Base-by-base conservation (phyloP, 2,888 invertebrate species). In the Chrysina gloriosa region DNA sequence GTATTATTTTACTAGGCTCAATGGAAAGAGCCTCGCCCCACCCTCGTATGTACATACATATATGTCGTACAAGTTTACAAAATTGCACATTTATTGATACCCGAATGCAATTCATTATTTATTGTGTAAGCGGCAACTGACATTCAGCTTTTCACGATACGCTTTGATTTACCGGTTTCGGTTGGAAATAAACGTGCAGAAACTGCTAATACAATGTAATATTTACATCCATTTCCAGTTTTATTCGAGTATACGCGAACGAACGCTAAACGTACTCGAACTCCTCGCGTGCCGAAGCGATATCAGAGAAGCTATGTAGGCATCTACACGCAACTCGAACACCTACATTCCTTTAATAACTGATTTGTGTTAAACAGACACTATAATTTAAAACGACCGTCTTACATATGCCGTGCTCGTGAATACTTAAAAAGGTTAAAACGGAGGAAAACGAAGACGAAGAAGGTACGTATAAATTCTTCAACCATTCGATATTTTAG, bases 271-370 rank as follows among this genome's bases (percentile, higher is more conserved):
- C 34, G 16, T 6, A 45, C 21, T 19, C 7, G 45, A 16, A 45
- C 9, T 9, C 19, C 21, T 45, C 21, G 19, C 19, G 45, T 45
- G 45, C 45, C 21, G 9, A 45, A 45, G 45, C 9, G 21, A 19
- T 19, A 45, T 45, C 19, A 45, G n/a, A n/a, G n/a, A n/a, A n/a
- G 7, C 45, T 16, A 1, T 6, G 9, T 19, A 21, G 36, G 7
- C 11, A 36, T 36, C 36, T 36, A n/a, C 45, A 45, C 45, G 45
- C 45, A 45, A 19, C 4, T 21, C 9, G 21, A 45, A 45, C 45
- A 45, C 45, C 45, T 45, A 45, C 45, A 45, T 45, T 7, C 45
- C 45, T 45, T 36, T 45, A 45, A 16, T 45, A 19, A 21, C 45
- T 3, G 19, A 45, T 45, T 45, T 45, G 6, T 19, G 45, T 45